phyloP scores from a whole-genome alignment of 2,113 vertebrate species.

The Gallinago paraguaiae region DNA sequence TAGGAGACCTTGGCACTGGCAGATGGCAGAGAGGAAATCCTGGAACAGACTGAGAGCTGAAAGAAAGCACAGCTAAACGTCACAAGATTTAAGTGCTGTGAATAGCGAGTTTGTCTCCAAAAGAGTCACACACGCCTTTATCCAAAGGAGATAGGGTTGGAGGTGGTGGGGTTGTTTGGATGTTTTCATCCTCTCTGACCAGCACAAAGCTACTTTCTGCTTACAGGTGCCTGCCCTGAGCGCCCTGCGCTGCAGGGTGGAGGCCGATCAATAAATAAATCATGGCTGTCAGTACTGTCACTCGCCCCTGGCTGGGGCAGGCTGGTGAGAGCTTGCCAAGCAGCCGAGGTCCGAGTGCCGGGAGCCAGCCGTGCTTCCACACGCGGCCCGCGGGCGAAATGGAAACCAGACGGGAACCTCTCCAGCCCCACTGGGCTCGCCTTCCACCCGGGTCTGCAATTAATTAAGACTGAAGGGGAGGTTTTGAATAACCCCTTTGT shows the following conservation, averaged over 20 bases:
- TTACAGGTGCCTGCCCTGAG: background rate
- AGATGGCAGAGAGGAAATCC: background rate
- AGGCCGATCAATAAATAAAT: background rate
- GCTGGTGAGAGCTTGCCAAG: background rate
- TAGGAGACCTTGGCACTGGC: background rate
- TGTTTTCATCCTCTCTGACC: background rate
- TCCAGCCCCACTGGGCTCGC: slow-evolving; percentile 44
- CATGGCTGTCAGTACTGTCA: background rate
- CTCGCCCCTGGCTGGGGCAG: background rate
- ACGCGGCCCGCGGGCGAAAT: background rate
- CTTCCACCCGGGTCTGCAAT: slow-evolving; percentile 62
- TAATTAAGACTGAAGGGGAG: slow-evolving; percentile 71
- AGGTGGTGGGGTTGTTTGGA: background rate
- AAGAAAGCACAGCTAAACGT: background rate
- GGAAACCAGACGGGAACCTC: slow-evolving; percentile 68
- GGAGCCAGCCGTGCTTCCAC: background rate
- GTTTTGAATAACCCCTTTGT: slow-evolving; percentile 78
- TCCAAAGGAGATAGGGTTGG: background rate
- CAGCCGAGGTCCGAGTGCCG: background rate
- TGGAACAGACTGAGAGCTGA: background rate
- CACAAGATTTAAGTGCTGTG: background rate
- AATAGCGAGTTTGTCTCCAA: slow-evolving; percentile 14
- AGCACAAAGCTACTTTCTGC: background rate
- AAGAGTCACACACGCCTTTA: background rate
- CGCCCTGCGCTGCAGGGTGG: background rate